These are phyloP conservation scores for Cosmorhoe ocellata DNA, from an alignment of 2,888 invertebrate species.

Conservation along the genomic window DNA sequence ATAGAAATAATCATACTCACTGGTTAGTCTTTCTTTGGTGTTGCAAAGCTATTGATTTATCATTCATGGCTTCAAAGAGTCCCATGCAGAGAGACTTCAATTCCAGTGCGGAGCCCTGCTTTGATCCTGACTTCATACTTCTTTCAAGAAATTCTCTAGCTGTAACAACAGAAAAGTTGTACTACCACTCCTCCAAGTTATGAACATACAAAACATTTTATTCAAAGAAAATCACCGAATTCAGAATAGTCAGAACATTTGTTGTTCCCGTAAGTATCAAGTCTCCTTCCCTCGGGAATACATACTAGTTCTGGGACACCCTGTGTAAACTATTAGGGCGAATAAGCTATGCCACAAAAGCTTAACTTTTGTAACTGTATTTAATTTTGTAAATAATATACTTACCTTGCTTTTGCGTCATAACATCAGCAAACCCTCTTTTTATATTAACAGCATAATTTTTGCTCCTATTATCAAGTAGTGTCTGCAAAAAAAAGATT, in stretches of 20 bases:
- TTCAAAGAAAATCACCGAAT: too few relatives aligned
- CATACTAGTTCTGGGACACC: too few relatives aligned
- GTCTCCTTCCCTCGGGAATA: too few relatives aligned
- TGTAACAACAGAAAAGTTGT: constrained; percentile 53
- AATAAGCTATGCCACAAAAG: too few relatives aligned
- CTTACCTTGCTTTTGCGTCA: constrained; percentile 94
- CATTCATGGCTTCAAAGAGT: constrained; percentile 91
- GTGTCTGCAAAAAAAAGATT: constrained; percentile 74
- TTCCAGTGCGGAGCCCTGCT: constrained; percentile 85
- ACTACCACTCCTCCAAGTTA: too few relatives aligned
- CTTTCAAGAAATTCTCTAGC: constrained; percentile 89
- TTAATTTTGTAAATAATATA: too few relatives aligned
- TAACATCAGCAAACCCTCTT: constrained; percentile 85
- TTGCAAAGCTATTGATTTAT: constrained; percentile 91
- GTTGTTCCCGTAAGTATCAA: too few relatives aligned
- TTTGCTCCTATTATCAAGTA: constrained; percentile 87
- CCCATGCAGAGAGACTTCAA: constrained; percentile 90
- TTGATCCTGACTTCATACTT: constrained; percentile 69
- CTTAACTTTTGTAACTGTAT: too few relatives aligned
- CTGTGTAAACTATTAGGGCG: too few relatives aligned
- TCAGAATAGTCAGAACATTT: too few relatives aligned
- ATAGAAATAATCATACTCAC: too few relatives aligned
- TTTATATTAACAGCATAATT: constrained; percentile 87
- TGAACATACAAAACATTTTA: too few relatives aligned
- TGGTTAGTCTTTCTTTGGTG: constrained; percentile 94